Evolutionary conservation across 2,113 vertebrate genomes (phyloP), one percentile per base, ranked within the genome.

Genomic region (Rhinoptilus africanus): DNA sequence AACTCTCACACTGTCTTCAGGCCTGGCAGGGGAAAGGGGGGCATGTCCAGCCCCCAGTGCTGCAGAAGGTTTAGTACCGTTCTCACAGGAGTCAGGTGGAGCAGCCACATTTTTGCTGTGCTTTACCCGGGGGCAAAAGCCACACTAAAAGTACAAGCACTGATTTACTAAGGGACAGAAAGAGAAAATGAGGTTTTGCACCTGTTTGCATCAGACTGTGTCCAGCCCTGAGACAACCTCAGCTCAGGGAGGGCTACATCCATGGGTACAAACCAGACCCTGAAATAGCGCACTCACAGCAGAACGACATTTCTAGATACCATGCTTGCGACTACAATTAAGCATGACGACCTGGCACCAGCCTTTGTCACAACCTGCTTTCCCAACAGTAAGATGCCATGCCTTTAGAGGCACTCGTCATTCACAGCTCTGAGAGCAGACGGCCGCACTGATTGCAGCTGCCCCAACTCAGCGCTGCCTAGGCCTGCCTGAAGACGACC

Each of bases 251-350:
- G 41, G 14, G 39, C 72, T 41, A 6, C 34, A 75, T 68, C 75
- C 30, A 16, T 5, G 7, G 48, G 13, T 10, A 59, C 19, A 41
- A 71, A 82, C 19, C 37, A 74, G 19, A 50, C 20, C 23, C 5
- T 43, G 51, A 50, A 74, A 17, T 2, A 30, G 14, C 1, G 21
- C 35, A 32, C 19, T 53, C 32, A 17, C 23, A 73, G 63, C 79
- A 79, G 37, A 14, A 13, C 1, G 5, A 8, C n/a, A 7, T 37
- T 60, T 50, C 26, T 14, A 54, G 62, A 14, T 4, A 32, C 4
- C 56, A 14, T 0, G 8, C 27, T 71, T 5, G 3, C 1, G 2
- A 17, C 50, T n/a, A 7, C 89, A 32, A 1, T 0, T 51, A 30
- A 57, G 67, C 17, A 5, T 3, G 54, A 15, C 27, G 37, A 43